Percentiles rank a stretch among this genome's conserved stretches.
These are phyloP conservation scores for Melitaea cinxia DNA, from an alignment of 1,140 invertebrate species.

Conservation along the genomic window DNA sequence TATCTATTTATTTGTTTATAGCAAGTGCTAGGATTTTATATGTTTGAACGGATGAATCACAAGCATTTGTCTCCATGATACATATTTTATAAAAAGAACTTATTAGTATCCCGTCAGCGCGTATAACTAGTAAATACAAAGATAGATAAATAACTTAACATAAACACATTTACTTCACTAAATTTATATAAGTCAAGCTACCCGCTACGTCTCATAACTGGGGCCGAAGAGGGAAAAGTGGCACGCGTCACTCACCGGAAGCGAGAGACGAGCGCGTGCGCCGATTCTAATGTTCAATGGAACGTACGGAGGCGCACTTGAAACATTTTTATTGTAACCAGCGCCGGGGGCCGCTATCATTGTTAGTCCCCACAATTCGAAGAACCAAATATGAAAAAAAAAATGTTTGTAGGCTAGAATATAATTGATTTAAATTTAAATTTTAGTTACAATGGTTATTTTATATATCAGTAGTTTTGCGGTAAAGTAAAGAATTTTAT, in stretches of 20 bases:
- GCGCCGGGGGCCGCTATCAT: constrained; percentile 51
- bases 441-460: neutral
- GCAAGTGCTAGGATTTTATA: too few relatives aligned
- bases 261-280: constrained; percentile 64
- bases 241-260: constrained; percentile 68
- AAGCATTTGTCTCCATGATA: too few relatives aligned
- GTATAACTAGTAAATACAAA: too few relatives aligned
- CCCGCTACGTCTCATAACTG: constrained; percentile 38
- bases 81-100: too few relatives aligned
- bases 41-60: too few relatives aligned
- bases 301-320: constrained; percentile 79
- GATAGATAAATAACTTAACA: too few relatives aligned
- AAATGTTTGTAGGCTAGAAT: constrained; percentile 14
- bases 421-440: neutral
- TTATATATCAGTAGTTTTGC: too few relatives aligned
- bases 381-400: constrained; percentile 33
- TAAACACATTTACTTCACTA: too few relatives aligned
- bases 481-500: too few relatives aligned
- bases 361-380: constrained; percentile 44
- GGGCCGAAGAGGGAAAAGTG: constrained; percentile 34
- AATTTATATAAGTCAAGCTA: neutral
- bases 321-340: constrained; percentile 77
- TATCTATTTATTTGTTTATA: too few relatives aligned
- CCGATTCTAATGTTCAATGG: constrained; percentile 69
- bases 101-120: too few relatives aligned